These are phyloP conservation scores for Acromyrmex charruanus DNA, from an alignment of 1,140 invertebrate genomes.

Conservation along the genomic window DNA sequence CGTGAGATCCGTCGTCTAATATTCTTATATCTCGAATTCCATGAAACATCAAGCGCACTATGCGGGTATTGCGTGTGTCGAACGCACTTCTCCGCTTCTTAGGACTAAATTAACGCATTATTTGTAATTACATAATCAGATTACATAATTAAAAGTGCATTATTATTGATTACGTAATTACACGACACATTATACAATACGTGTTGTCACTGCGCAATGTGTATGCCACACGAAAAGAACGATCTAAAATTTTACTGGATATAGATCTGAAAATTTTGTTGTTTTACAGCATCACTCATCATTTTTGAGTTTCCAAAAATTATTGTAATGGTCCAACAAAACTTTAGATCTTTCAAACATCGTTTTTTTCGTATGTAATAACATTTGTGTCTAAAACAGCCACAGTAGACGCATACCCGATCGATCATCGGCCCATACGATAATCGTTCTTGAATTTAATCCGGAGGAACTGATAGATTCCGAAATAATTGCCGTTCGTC, in stretches of 20 bases:
- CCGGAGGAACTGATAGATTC: slow-evolving; percentile 80
- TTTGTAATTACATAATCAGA: neutral
- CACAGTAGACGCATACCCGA: slow-evolving; percentile 19
- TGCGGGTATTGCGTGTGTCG: slow-evolving; percentile 15
- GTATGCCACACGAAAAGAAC: too few species aligned
- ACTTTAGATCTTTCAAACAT: too few species aligned
- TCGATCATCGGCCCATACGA: slow-evolving; percentile 72
- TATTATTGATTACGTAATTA: neutral
- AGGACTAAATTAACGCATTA: slow-evolving; percentile 16
- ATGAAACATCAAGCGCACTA: neutral
- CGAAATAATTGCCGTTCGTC: slow-evolving; percentile 80
- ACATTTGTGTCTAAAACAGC: neutral
- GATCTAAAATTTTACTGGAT: too few species aligned
- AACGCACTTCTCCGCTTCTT: neutral
- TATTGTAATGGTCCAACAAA: too few species aligned
- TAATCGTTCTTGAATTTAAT: slow-evolving; percentile 78
- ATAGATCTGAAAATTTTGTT: too few species aligned
- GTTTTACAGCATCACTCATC: too few species aligned
- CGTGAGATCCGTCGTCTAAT: slow-evolving; percentile 21
- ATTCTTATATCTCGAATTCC: slow-evolving; percentile 21
- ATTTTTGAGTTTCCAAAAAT: too few species aligned
- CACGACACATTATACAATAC: neutral
- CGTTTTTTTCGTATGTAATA: neutral
- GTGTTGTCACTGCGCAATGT: neutral
- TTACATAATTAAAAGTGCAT: slow-evolving; percentile 1